Conservation (phyloP, 1,140 invertebrate species). For the Druon quercuslanigerum region DNA sequence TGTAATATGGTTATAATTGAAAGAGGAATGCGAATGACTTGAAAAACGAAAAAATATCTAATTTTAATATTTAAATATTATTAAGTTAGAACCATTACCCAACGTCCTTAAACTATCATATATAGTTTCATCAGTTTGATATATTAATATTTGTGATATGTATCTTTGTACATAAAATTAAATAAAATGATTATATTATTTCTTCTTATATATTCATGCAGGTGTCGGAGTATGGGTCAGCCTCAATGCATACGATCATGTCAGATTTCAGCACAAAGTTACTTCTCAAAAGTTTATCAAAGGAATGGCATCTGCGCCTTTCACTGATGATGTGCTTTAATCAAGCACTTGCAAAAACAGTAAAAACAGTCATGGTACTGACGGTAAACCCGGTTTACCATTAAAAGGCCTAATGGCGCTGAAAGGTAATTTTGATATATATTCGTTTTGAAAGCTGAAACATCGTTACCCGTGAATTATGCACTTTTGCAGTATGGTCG, state of each 20-base stretch:
- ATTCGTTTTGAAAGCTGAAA: too few relatives aligned
- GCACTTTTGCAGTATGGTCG: too few relatives aligned
- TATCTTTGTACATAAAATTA: too few relatives aligned
- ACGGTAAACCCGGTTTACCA: not conserved
- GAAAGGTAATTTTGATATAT: conserved; percentile 19
- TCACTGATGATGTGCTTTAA: not conserved
- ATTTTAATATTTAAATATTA: too few relatives aligned
- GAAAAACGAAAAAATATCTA: too few relatives aligned
- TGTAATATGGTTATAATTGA: too few relatives aligned
- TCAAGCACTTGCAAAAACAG: not conserved
- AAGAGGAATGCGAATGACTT: too few relatives aligned
- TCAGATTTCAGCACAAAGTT: not conserved
- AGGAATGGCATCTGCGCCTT: not conserved
- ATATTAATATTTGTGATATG: too few relatives aligned
- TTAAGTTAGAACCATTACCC: too few relatives aligned
- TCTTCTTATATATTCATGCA: not conserved
- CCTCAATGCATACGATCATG: not conserved
- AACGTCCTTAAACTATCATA: too few relatives aligned
- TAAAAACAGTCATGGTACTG: not conserved
- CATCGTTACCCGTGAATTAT: too few relatives aligned
- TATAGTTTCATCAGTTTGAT: too few relatives aligned
- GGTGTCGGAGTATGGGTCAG: not conserved
- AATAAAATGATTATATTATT: not conserved
- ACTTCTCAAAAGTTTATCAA: conserved; percentile 4
- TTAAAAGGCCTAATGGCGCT: conserved; percentile 46